Evolutionary conservation across 2,113 vertebrate species (phyloP).

Genomic region (Periophthalmodon schlosseri): DNA sequence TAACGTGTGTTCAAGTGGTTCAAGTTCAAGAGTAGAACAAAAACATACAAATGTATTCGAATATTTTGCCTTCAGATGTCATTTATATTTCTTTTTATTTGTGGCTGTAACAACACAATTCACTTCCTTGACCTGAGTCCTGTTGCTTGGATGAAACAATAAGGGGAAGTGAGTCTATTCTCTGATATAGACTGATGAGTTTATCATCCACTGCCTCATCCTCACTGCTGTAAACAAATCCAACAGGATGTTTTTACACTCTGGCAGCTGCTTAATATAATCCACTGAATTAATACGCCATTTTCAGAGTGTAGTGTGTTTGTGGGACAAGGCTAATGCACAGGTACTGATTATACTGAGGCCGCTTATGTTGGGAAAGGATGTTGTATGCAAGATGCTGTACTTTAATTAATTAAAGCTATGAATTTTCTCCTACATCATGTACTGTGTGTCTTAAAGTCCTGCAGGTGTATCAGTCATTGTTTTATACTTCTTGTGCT

Average conservation of each 20-base stretch:
- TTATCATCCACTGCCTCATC: slow-evolving; percentile 51
- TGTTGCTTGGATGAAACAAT: slow-evolving; percentile 55
- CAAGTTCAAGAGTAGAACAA: neutral
- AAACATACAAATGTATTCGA: no score
- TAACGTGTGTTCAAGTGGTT: neutral
- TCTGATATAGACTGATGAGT: slow-evolving; percentile 58
- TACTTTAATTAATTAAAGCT: no score
- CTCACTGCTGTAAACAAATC: slow-evolving; percentile 45
- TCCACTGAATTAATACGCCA: slow-evolving; percentile 33
- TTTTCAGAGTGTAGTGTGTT: slow-evolving; percentile 26
- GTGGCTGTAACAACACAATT: slow-evolving; percentile 24
- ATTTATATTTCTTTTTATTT: slow-evolving; percentile 5
- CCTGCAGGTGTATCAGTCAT: neutral
- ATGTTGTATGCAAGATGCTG: neutral
- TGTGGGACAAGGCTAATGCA: slow-evolving; percentile 3
- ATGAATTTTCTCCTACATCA: no score
- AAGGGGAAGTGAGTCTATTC: slow-evolving; percentile 53
- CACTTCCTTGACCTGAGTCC: slow-evolving; percentile 9
- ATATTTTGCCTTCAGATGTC: no score
- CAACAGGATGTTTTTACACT: slow-evolving; percentile 48
- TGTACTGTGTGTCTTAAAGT: no score
- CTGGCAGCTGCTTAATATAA: slow-evolving; percentile 33
- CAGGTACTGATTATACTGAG: slow-evolving; percentile 21
- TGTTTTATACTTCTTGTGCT: neutral
- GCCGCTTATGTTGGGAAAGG: neutral